Conservation (phyloP, 2,888 invertebrate genomes). For the Coronaproctus castanopsis region DNA sequence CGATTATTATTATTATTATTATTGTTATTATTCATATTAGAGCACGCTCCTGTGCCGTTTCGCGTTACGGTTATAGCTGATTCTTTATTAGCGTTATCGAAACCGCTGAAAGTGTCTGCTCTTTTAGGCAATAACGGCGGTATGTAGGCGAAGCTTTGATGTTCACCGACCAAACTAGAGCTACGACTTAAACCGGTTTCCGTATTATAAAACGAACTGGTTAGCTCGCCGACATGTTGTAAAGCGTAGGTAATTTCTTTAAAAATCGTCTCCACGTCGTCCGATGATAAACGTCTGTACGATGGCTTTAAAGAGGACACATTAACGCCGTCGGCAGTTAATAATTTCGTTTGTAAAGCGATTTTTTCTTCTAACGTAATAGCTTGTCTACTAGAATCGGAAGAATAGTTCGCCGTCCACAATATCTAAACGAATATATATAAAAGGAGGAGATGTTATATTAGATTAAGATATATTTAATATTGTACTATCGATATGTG, state of each 20-base stretch:
- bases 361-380: constrained; percentile 73
- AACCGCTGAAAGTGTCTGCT: constrained; percentile 91
- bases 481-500: too few relatives aligned
- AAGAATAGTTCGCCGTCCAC: constrained; percentile 39
- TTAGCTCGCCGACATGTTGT: constrained; percentile 54
- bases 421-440: too few relatives aligned
- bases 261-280: constrained; percentile 59
- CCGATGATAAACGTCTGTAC: constrained; percentile 51
- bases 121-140: constrained; percentile 69
- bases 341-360: constrained; percentile 54
- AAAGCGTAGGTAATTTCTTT: constrained; percentile 54
- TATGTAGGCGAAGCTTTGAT: constrained; percentile 65
- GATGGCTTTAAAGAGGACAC: constrained; percentile 40
- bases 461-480: too few relatives aligned
- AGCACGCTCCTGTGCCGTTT: constrained; percentile 5
- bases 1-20: too few relatives aligned
- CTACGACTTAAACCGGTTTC: constrained; percentile 69
- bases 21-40: too few relatives aligned
- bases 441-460: too few relatives aligned
- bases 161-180: constrained; percentile 82
- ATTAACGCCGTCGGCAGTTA: constrained; percentile 39
- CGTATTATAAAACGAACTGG: constrained; percentile 47
- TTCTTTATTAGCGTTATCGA: constrained; percentile 37
- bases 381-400: constrained; percentile 74
- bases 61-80: background rate